Evolutionary conservation across 2,888 invertebrate genomes (phyloP).

Genomic region (Scaptodrosophila latifasciaeformis): DNA sequence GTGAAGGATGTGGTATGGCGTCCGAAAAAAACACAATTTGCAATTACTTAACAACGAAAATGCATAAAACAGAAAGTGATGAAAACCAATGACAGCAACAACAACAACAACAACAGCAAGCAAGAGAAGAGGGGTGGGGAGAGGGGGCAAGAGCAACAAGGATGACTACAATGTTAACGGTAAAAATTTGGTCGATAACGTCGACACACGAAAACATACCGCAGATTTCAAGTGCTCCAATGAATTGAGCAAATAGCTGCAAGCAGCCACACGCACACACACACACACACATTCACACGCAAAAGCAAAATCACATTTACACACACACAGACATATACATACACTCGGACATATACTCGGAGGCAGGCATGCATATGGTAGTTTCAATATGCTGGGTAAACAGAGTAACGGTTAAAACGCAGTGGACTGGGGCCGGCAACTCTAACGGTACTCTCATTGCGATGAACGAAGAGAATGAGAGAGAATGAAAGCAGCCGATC

Average conservation of each 20-base stretch:
- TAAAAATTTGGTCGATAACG: background rate
- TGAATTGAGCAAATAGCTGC: conserved; percentile 18
- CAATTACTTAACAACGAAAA: conserved; percentile 11
- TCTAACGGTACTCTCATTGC: too few relatives aligned
- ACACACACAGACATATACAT: background rate
- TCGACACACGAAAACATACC: background rate
- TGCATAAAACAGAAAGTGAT: conserved; percentile 14
- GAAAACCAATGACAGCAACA: conserved; percentile 1
- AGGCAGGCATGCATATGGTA: background rate
- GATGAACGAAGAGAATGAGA: too few relatives aligned
- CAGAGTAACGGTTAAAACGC: too few relatives aligned
- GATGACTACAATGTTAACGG: background rate
- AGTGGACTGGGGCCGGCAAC: too few relatives aligned
- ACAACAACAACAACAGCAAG: background rate
- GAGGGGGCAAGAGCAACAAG: background rate
- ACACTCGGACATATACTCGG: too few relatives aligned
- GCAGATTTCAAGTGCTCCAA: conserved; percentile 7
- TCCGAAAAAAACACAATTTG: conserved; percentile 1
- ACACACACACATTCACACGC: background rate
- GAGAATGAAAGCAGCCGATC: too few relatives aligned
- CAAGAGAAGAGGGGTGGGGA: background rate
- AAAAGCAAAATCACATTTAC: background rate
- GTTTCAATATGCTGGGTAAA: conserved; percentile 4
- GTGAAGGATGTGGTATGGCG: too few relatives aligned
- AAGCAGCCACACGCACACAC: conserved; percentile 1